phyloP scores from a whole-genome alignment of 1,140 invertebrate species.

The Drosophila micromelanica region DNA sequence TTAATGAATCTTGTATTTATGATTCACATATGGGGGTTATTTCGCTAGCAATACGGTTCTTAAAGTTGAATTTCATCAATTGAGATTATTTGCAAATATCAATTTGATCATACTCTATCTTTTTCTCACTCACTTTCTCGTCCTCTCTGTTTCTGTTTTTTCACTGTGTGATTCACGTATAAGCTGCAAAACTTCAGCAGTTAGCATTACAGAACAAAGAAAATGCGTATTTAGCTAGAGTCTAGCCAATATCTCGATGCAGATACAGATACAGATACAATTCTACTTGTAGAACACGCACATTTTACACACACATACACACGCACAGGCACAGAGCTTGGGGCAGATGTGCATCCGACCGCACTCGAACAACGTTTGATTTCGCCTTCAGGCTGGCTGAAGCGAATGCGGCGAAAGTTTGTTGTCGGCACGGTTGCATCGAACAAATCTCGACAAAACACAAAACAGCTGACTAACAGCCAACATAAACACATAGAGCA shows the following conservation, averaged over 20 bases:
- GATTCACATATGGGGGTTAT: no score
- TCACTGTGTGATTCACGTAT: background rate
- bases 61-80: no score
- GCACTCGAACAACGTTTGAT: conserved; percentile 10
- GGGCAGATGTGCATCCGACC: background rate
- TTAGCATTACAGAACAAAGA: no score
- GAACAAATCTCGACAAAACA: conserved; percentile 4
- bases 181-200: no score
- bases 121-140: background rate
- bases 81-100: no score
- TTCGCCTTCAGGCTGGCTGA: conserved; percentile 3
- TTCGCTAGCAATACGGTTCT: no score
- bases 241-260: background rate
- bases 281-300: background rate
- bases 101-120: no score
- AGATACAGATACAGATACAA: background rate
- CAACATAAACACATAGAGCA: conserved; percentile 6
- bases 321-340: background rate
- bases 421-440: conserved; percentile 3
- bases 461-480: conserved; percentile 1
- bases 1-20: background rate
- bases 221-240: background rate
- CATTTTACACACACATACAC: background rate
- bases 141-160: background rate
- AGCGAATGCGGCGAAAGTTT: conserved; percentile 15